Evolutionary conservation across 1,140 invertebrate species (phyloP).

Genomic region (Papilio polytes): DNA sequence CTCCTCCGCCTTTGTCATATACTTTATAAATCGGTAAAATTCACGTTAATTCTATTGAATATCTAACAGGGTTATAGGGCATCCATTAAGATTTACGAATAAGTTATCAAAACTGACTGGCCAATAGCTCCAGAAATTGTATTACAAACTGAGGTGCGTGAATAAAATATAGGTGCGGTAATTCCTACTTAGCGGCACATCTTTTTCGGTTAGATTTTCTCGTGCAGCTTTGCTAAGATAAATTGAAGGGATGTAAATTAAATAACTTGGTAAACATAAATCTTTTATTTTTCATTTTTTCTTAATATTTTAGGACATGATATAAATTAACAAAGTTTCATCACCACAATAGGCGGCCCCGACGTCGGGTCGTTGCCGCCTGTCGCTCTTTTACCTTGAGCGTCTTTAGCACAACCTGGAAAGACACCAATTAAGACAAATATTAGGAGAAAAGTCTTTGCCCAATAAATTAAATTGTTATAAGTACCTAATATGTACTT

Average conservation of each 20-base stretch:
- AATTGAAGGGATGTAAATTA: not conserved
- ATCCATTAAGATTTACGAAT: no score
- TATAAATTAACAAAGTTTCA: constrained; percentile 70
- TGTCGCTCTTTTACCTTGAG: constrained; percentile 41
- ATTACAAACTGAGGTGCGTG: no score
- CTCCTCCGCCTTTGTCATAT: no score
- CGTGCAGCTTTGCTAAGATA: no score
- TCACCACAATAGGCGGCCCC: constrained; percentile 67
- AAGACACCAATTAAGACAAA: constrained; percentile 47
- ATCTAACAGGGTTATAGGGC: no score
- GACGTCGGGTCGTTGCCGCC: constrained; percentile 50
- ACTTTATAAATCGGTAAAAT: no score
- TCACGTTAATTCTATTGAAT: no score
- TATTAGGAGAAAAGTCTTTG: not conserved
- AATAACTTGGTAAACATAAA: not conserved
- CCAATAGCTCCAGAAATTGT: no score
- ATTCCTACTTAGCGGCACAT: no score
- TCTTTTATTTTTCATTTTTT: constrained; percentile 37
- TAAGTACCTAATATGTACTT: not conserved
- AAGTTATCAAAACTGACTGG: no score
- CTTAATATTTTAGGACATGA: constrained; percentile 28
- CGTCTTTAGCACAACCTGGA: constrained; percentile 66
- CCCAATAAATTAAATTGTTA: not conserved
- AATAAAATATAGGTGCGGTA: no score
- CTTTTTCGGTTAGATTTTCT: no score